Percentiles rank a stretch among this genome's conserved stretches.
Evolutionary conservation across 2,888 invertebrate species (phyloP).

Genomic region (Ochropacha duplaris): DNA sequence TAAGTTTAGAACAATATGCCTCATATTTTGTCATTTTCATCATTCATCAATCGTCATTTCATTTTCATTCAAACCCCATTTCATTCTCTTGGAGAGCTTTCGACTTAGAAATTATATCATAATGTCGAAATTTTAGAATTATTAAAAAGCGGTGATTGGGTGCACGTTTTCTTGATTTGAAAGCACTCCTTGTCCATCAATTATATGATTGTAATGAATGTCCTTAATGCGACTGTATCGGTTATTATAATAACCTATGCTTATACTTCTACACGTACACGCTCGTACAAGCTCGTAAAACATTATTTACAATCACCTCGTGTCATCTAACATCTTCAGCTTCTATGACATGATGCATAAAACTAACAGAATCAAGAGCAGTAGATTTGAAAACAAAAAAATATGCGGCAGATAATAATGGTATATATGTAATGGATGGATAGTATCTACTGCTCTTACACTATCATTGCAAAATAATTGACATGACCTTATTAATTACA

Average conservation of each 20-base stretch:
- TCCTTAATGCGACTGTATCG: conserved; percentile 20
- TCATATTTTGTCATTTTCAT: conserved; percentile 56
- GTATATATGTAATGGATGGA: conserved; percentile 20
- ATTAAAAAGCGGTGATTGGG: conserved; percentile 70
- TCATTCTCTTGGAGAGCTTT: conserved; percentile 78
- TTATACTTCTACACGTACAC: conserved; percentile 35
- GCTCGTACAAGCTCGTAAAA: conserved; percentile 32
- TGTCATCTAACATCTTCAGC: conserved; percentile 74
- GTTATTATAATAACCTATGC: conserved; percentile 17
- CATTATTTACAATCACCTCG: conserved; percentile 73
- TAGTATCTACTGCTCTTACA: conserved; percentile 64
- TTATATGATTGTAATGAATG: conserved; percentile 68
- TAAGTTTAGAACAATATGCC: conserved; percentile 63
- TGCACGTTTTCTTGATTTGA: conserved; percentile 73
- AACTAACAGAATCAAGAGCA: conserved; percentile 71
- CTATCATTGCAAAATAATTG: conserved; percentile 14
- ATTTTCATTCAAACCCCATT: conserved; percentile 81
- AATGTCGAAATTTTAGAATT: conserved; percentile 27
- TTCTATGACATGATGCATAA: conserved; percentile 71
- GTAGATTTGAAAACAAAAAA: conserved; percentile 38
- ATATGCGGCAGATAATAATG: conserved; percentile 27
- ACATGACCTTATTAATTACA: conserved; percentile 44
- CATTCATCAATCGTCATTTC: conserved; percentile 45
- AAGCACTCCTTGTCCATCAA: conserved; percentile 73
- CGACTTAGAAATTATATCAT: conserved; percentile 37